Conservation (phyloP, 2,888 invertebrate species). For the Thysanoteuthis rhombus region DNA sequence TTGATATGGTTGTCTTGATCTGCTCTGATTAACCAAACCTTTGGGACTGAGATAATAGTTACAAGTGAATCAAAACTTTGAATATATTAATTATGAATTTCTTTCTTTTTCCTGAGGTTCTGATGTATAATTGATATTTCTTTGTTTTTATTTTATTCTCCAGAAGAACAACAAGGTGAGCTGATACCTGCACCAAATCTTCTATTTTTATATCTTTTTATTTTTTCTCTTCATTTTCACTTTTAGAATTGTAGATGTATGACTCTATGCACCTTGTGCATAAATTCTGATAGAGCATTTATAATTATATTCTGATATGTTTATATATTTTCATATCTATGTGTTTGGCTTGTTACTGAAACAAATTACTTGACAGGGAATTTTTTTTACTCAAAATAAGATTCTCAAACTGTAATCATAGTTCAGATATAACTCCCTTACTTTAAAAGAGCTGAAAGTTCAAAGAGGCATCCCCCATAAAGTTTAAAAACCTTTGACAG, state of each 20-base stretch:
- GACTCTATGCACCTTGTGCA: neutral
- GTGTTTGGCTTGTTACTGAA: no score
- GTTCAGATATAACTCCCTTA: no score
- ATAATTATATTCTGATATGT: neutral
- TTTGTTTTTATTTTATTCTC: conserved; percentile 14
- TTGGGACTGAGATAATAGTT: no score
- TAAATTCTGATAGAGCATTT: no score
- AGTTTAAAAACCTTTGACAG: no score
- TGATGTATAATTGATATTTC: neutral
- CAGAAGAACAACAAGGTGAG: conserved; percentile 31
- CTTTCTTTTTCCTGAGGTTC: neutral
- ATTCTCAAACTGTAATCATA: no score
- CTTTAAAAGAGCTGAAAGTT: no score
- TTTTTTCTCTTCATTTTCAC: neutral
- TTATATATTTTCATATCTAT: neutral
- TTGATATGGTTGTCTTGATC: no score
- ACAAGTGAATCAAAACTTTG: no score
- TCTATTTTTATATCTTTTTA: neutral
- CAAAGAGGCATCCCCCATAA: no score
- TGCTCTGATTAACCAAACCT: neutral
- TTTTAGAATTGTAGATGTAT: neutral
- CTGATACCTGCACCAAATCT: neutral
- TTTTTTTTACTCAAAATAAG: no score
- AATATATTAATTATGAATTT: neutral
- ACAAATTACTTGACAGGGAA: no score